These are phyloP conservation scores for Epizoanthus ramosus DNA, from an alignment of 92 coral and sea anemone genomes.

Conservation along the genomic window DNA sequence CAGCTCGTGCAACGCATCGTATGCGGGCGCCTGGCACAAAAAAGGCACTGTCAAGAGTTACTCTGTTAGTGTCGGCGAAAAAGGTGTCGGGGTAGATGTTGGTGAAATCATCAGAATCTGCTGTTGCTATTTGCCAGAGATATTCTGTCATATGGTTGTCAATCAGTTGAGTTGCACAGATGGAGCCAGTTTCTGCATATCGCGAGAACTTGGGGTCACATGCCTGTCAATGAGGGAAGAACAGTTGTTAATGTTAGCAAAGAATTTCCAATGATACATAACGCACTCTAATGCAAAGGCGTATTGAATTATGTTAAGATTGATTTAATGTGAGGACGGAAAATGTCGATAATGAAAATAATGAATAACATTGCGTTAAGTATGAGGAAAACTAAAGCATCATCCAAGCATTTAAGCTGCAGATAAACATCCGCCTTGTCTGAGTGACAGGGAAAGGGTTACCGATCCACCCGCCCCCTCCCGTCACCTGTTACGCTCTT, in stretches of 20 bases:
- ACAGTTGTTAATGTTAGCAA: not conserved
- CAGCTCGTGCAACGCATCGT: constrained; percentile 91
- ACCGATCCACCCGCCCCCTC: too few species aligned
- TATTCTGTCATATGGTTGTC: constrained; percentile 79
- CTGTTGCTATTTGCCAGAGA: constrained; percentile 84
- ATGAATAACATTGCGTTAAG: not conserved
- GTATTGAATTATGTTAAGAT: too few species aligned
- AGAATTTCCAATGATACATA: not conserved
- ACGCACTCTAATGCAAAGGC: not conserved
- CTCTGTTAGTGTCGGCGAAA: constrained; percentile 73
- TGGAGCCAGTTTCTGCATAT: constrained; percentile 92
- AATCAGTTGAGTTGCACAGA: constrained; percentile 84
- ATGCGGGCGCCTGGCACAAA: constrained; percentile 83
- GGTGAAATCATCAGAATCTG: constrained; percentile 49
- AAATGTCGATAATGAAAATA: too few species aligned
- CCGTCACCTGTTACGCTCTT: too few species aligned
- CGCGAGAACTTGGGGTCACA: constrained; percentile 94
- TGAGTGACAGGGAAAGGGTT: too few species aligned
- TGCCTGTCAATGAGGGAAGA: constrained; percentile 61
- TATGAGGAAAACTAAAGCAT: too few species aligned
- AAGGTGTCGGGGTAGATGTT: constrained; percentile 80
- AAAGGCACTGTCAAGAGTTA: constrained; percentile 90
- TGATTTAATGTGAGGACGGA: too few species aligned
- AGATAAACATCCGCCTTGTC: too few species aligned
- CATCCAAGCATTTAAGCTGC: too few species aligned